Conservation (phyloP, 2,888 invertebrate genomes). For the Leptopilina myrica region DNA sequence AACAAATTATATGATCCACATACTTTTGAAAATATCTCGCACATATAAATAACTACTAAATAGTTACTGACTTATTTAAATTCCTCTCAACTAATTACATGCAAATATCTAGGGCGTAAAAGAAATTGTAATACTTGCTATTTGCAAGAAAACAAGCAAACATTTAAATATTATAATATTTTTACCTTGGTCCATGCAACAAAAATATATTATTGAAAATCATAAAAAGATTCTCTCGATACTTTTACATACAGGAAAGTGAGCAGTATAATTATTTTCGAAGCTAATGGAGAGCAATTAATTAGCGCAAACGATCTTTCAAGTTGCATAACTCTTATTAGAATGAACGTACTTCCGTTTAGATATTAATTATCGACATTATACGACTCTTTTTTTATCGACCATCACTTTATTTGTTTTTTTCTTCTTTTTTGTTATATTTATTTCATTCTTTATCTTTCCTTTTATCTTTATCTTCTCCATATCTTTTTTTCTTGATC, state of each 20-base stretch:
- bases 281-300: slow-evolving; percentile 57
- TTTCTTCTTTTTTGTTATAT: not conserved
- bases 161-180: too few relatives aligned
- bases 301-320: slow-evolving; percentile 48
- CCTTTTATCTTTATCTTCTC: not conserved
- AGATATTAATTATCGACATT: slow-evolving; percentile 13
- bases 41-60: too few relatives aligned
- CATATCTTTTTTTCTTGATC: too few relatives aligned
- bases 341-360: slow-evolving; percentile 5
- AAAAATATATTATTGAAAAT: too few relatives aligned
- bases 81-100: too few relatives aligned
- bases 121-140: too few relatives aligned
- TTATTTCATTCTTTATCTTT: not conserved
- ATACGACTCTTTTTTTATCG: slow-evolving; percentile 1
- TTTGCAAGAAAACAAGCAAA: too few relatives aligned
- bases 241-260: not conserved
- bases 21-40: too few relatives aligned
- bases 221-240: not conserved
- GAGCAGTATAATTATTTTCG: slow-evolving; percentile 50
- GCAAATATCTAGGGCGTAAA: too few relatives aligned
- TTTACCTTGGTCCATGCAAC: too few relatives aligned
- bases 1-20: too few relatives aligned
- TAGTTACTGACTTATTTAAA: too few relatives aligned
- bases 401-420: not conserved
- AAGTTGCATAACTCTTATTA: not conserved